Conservation (phyloP, 2,888 invertebrate species). For the Temnothorax ravouxi region DNA sequence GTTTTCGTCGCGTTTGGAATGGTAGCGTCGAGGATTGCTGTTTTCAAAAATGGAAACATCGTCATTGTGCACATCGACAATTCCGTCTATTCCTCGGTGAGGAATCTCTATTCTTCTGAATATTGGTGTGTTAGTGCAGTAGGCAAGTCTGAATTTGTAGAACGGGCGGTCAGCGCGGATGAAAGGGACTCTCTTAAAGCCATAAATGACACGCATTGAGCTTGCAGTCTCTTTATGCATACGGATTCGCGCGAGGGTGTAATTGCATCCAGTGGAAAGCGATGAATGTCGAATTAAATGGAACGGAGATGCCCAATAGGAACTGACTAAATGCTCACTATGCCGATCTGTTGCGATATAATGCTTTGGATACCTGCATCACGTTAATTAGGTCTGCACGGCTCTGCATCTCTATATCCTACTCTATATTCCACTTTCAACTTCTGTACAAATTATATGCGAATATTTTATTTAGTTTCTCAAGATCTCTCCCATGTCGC, state of each 20-base stretch:
- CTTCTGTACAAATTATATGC: background rate
- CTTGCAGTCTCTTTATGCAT: conserved; percentile 1
- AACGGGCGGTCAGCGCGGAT: background rate
- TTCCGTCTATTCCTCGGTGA: background rate
- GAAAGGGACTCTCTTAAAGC: conserved; percentile 23
- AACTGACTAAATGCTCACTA: background rate
- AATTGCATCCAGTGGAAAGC: conserved; percentile 24
- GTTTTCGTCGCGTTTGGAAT: background rate
- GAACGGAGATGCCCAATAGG: background rate
- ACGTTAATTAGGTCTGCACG: background rate
- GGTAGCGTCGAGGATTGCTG: background rate
- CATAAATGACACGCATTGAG: conserved; percentile 40
- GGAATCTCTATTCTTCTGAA: conserved; percentile 20
- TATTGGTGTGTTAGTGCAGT: background rate
- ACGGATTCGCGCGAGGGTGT: background rate
- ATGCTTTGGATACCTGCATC: background rate
- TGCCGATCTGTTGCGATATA: background rate
- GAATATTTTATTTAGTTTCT: background rate
- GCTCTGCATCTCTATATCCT: background rate
- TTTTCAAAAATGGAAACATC: conserved; percentile 1
- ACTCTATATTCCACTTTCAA: background rate
- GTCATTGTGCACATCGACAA: background rate
- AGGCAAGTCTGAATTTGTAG: conserved; percentile 27
- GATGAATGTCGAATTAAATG: conserved; percentile 38
- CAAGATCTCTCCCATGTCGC: background rate